phyloP scores from a whole-genome alignment of 2,113 vertebrate genomes.

The Dasyornis broadbenti region DNA sequence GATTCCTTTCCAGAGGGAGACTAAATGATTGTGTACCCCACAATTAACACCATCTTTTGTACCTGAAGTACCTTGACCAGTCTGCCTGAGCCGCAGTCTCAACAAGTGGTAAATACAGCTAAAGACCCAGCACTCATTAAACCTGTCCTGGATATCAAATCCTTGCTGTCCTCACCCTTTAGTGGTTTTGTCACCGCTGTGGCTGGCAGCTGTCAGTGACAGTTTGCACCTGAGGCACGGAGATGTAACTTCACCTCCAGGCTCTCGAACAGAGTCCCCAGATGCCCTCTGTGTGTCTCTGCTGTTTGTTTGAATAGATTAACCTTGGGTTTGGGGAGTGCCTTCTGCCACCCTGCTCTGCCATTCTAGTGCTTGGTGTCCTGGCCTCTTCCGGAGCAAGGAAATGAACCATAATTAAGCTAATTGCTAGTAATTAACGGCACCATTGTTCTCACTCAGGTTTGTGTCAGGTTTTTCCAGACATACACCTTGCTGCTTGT shows the following conservation, averaged over 20 bases:
- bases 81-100: not conserved
- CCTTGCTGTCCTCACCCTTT: no score
- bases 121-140: not conserved
- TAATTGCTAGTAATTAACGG: not conserved
- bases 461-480: not conserved
- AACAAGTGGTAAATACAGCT: not conserved
- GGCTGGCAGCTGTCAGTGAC: not conserved
- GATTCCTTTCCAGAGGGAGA: not conserved
- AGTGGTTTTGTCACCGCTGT: accelerated
- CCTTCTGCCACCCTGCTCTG: not conserved
- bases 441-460: not conserved
- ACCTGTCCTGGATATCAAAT: not conserved
- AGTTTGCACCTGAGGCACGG: not conserved
- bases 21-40: not conserved
- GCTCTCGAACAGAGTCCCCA: not conserved
- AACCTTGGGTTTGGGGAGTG: not conserved
- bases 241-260: not conserved
- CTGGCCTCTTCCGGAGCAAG: not conserved
- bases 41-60: not conserved
- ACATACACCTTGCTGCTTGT: not conserved
- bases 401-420: not conserved
- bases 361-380: not conserved
- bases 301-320: not conserved
- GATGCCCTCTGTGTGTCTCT: not conserved
- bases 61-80: not conserved